Base-by-base conservation (phyloP, 2,797 vertebrate species). In the Percopsis omiscomaycus region DNA sequence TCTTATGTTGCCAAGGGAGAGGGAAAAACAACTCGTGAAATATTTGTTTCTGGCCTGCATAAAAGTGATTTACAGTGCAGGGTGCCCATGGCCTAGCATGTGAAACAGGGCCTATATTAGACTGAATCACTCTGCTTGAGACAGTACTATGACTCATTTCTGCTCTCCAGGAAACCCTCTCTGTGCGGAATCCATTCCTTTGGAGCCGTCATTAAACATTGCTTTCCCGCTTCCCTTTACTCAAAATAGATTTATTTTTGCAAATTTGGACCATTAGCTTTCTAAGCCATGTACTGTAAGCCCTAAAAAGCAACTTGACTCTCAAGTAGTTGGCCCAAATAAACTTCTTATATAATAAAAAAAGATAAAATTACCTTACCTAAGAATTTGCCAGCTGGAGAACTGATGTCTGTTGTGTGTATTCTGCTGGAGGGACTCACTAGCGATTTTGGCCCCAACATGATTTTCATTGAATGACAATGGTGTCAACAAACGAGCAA, bases 131-230 rank as follows among this genome's bases (percentile, higher is more conserved):
- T 78, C 59, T 45, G 59, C 70, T 58, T 70, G 44, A 71, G 59
- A 70, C 61, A 54, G 48, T 44, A 71, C 60, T 45, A 66, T 75
- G 71, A 82, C 68, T 82, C 50, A 88, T 66, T 71, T 83, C 73
- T 78, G 69, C 84, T 86, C 66, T 85, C 78, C 78, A 88, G 83
- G 84, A 89, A 88, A 83, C 59, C 52, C 64, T 79, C 72, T 55
- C 68, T 57, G 71, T 73, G 61, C 79, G 80, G 59, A 74, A 79
- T 82, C 71, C 28, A 48, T 64, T 67, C 69, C 14, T 75, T 49
- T 58, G 59, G 14, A 27, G 14, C 73, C 71, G 78, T 82, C 71
- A 77, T 49, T 77, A 73, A 82, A 32, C 37, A 42, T 42, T 42
- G 37, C 37, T 37, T 37, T 60, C 75, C 51, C 2, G 64, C 72